Base-by-base conservation (phyloP, 2,888 invertebrate genomes). In the Agonopterix alstromeriana region DNA sequence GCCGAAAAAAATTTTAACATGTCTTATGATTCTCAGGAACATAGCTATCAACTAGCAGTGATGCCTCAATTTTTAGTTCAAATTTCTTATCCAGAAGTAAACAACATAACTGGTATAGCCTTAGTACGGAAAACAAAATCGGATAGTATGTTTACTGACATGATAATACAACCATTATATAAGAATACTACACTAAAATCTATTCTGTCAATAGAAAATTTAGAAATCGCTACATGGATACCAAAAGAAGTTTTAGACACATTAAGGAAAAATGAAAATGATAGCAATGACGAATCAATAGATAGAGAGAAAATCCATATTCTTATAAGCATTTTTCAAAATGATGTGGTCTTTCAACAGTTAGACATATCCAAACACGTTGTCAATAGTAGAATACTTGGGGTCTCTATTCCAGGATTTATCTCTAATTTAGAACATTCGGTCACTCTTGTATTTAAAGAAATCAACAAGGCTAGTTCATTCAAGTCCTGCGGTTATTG, bases 351-450 rank as follows among this genome's bases (percentile, higher is more conserved):
- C 27, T 91, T 91, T 63, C 90, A 90, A 67, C 87, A 90, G 60
- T 50, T 82, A 10, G 63, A 70, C 36, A 53, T 55, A 10, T 65
- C 70, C 12, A 60, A 65, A 4, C 67, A 77, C 45, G 46, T 53
- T 10, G 64, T 88, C 1, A 82, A 79, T 35, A 90, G 91, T 57
- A 87, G 89, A 38, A 86, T 93, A 10, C 73, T 93, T 11, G 92
- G 92, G 46, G 75, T 93, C 12, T 83, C 90, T 0, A 85, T 93
- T 53, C 92, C 92, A 2, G 91, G 91, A 0, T 90, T 78, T 58
- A 82, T 84, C 10, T 75, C 84, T 0, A 90, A 91, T 67, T 77
- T 93, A 12, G 77, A 90, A 45, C 73, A 82, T 59, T 78, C 90
- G 1, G 67, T 93, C 43, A 90, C 91, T 1, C 63, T 93, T 10